These are phyloP conservation scores for Myoxocephalus aenaeus DNA, from an alignment of 2,797 vertebrate genomes.

Conservation along the genomic window DNA sequence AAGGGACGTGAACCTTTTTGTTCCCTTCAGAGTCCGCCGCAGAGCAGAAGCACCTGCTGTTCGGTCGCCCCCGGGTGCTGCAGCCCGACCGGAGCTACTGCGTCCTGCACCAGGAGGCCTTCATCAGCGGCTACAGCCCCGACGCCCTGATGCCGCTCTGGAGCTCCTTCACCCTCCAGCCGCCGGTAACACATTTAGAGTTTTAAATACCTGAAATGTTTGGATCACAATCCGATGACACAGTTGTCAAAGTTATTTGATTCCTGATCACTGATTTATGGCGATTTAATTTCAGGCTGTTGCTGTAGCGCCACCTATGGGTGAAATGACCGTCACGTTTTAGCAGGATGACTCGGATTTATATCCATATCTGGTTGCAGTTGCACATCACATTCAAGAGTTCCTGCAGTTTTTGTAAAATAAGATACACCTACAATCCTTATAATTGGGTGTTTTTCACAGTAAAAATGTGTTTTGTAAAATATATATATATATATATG, in stretches of 20 bases:
- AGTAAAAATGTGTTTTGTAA: background rate
- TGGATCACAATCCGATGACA: background rate
- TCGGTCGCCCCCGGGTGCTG: conserved; percentile 76
- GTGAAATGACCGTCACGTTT: background rate
- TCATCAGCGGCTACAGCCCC: conserved; percentile 75
- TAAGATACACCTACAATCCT: no score
- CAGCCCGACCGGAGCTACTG: conserved; percentile 70
- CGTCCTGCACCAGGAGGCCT: conserved; percentile 77
- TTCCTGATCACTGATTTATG: background rate
- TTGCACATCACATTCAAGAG: background rate
- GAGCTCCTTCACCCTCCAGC: conserved; percentile 81
- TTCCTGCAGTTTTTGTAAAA: background rate
- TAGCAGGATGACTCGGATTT: background rate
- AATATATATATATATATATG: no score
- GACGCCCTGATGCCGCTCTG: conserved; percentile 76
- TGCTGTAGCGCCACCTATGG: background rate
- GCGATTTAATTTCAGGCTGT: background rate
- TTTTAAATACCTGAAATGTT: background rate
- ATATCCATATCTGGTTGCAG: background rate
- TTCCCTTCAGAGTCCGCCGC: conserved; percentile 50
- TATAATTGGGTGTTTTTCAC: no score
- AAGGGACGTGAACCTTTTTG: background rate
- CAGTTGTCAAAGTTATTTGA: no score
- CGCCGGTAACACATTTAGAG: conserved; percentile 23
- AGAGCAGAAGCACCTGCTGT: conserved; percentile 66